Percentiles rank a stretch among this genome's conserved stretches.
phyloP scores from a whole-genome alignment of 2,888 invertebrate genomes.

The Syrista parreyssii region DNA sequence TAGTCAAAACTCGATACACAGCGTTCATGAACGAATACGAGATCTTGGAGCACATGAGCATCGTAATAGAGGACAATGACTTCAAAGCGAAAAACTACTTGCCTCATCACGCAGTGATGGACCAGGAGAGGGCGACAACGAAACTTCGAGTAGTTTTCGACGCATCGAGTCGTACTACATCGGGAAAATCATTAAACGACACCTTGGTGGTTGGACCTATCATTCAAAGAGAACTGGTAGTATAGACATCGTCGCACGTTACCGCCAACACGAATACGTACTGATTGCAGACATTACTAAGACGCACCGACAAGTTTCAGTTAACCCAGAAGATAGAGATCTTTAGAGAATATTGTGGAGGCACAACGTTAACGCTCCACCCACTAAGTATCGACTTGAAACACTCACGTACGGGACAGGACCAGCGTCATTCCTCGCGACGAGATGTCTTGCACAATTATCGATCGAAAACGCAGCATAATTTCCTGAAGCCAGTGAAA shows the following conservation, averaged over 20 bases:
- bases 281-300: constrained; percentile 18
- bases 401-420: constrained; percentile 23
- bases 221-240: constrained; percentile 22
- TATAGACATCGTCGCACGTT: constrained; percentile 20
- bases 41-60: constrained; percentile 14
- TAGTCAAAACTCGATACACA: constrained; percentile 13
- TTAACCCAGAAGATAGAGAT: constrained; percentile 14
- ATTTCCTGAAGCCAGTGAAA: constrained; percentile 12
- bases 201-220: constrained; percentile 19
- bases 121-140: constrained; percentile 36
- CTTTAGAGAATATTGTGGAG: constrained; percentile 27
- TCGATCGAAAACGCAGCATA: constrained; percentile 9
- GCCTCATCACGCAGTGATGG: constrained; percentile 43
- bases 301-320: constrained; percentile 19
- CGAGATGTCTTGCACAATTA: constrained; percentile 16
- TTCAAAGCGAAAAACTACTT: constrained; percentile 23
- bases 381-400: constrained; percentile 3
- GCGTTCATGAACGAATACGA: constrained; percentile 25
- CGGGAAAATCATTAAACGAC: constrained; percentile 24
- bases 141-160: constrained; percentile 44
- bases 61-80: not conserved
- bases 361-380: not conserved
- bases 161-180: constrained; percentile 26
- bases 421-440: constrained; percentile 21
- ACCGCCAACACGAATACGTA: constrained; percentile 15